Conservation (phyloP, 64 coral and sea anemone species). For the Porites australiensis region DNA sequence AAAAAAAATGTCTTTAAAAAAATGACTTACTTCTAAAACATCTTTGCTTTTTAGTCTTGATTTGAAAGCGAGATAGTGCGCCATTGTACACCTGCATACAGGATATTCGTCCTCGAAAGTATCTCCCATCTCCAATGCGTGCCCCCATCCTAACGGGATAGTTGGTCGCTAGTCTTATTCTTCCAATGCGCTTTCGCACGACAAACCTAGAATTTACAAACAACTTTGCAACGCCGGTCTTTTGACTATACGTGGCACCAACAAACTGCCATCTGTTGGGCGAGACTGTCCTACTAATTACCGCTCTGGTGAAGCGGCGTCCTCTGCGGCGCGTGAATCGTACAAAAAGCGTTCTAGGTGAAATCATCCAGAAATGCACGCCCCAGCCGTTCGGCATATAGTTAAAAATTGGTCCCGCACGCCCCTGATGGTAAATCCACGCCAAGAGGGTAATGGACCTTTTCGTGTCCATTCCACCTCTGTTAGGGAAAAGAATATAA, state of each 20-base stretch:
- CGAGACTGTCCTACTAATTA: slow-evolving; percentile 24
- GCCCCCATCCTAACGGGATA: slow-evolving; percentile 29
- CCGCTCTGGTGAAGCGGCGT: background rate
- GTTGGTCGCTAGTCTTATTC: slow-evolving; percentile 56
- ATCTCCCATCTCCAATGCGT: slow-evolving; percentile 31
- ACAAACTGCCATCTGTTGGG: slow-evolving; percentile 70
- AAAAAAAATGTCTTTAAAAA: background rate
- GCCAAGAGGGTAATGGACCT: slow-evolving; percentile 76
- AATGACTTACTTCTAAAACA: slow-evolving; percentile 60
- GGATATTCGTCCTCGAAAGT: slow-evolving; percentile 62
- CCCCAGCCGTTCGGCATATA: slow-evolving; percentile 54
- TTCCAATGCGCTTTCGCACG: slow-evolving; percentile 7
- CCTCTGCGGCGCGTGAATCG: slow-evolving; percentile 53
- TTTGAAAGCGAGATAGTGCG: slow-evolving; percentile 51
- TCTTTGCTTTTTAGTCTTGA: slow-evolving; percentile 50
- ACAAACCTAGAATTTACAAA: slow-evolving; percentile 56
- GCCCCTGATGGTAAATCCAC: slow-evolving; percentile 70
- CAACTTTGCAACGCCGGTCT: slow-evolving; percentile 30
- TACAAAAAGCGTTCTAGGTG: slow-evolving; percentile 52
- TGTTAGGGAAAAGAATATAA: slow-evolving; percentile 72
- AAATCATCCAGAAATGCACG: slow-evolving; percentile 72
- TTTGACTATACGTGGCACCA: slow-evolving; percentile 55
- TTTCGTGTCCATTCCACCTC: slow-evolving; percentile 54
- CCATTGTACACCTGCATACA: slow-evolving; percentile 80
- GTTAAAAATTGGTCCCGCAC: slow-evolving; percentile 67